These are phyloP conservation scores for Mimumesa dahlbomi DNA, from an alignment of 2,888 invertebrate species.

Conservation along the genomic window DNA sequence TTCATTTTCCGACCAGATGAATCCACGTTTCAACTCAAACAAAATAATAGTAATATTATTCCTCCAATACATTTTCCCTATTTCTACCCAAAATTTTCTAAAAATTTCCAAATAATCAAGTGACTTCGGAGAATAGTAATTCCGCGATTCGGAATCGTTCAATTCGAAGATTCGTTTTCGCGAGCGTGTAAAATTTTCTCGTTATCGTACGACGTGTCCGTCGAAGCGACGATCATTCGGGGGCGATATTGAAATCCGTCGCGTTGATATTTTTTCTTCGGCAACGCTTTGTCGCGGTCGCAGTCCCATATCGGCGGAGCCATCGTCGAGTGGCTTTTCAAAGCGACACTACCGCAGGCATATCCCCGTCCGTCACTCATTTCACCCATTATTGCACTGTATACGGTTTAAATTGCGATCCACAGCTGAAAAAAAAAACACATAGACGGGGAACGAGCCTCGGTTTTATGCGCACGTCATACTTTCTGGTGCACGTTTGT, in stretches of 20 bases:
- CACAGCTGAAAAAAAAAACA: not conserved
- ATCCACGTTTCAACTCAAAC: too few species aligned
- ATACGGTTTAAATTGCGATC: conserved; percentile 1
- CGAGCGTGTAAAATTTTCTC: conserved; percentile 7
- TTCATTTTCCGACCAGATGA: too few species aligned
- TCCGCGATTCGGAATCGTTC: not conserved
- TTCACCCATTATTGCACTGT: conserved; percentile 2
- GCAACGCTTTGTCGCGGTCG: conserved; percentile 3
- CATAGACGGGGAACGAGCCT: not conserved
- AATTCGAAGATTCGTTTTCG: not conserved
- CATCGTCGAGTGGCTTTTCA: conserved; percentile 1
- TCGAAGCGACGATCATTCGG: conserved; percentile 22
- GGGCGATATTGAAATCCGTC: conserved; percentile 18
- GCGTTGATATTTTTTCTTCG: conserved; percentile 23
- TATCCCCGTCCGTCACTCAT: conserved; percentile 19
- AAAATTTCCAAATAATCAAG: too few species aligned
- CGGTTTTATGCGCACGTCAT: not conserved
- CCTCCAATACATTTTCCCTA: too few species aligned
- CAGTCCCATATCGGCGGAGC: conserved; percentile 10
- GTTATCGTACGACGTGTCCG: conserved; percentile 11
- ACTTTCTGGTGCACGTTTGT: too few species aligned
- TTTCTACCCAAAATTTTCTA: too few species aligned
- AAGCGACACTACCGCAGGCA: conserved; percentile 15
- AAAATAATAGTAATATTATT: too few species aligned
- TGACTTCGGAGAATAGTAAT: too few species aligned